Base-by-base conservation (phyloP, 2,113 vertebrate genomes). In the Onychostoma macrolepis region DNA sequence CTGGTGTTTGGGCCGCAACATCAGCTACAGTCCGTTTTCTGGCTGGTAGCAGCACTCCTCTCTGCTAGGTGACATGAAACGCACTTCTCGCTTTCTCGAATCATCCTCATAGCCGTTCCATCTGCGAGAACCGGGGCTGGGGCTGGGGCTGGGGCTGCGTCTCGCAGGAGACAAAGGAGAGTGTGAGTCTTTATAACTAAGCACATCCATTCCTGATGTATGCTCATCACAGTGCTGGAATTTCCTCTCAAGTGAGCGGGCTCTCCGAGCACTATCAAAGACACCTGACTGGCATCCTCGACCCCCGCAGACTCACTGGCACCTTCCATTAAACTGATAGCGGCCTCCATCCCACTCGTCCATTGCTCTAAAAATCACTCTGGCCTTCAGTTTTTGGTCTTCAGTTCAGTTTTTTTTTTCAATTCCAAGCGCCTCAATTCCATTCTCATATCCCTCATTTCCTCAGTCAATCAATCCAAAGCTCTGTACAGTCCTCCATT, bases 381-480 rank as follows among this genome's bases (percentile, higher is more conserved):
- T 38, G 6, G 15, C 9, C 9, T 19, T 71, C 15, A 71, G 19
- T 36, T 15, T 71, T 30, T 21, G 67, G 15, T 71, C 38, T 6
- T 38, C 33, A n/a, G n/a, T n/a, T n/a, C n/a, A n/a, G n/a, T n/a
- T n/a, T n/a, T n/a, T n/a, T n/a, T n/a, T n/a, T n/a, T n/a, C n/a
- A n/a, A n/a, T n/a, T n/a, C 8, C 33, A 72, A 72, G 33, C 30
- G 33, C 69, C 6, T 30, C 69, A 72, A 28, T 38, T 72, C 69
- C 69, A 38, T 72, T 72, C 19, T 72, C 69, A 72, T 72, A 15
- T 72, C 69, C 28, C 33, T 72, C 33, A 72, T 72, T 72, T 72
- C 69, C 19, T 72, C 30, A 3, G 33, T 38, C 6, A 72, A 19
- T 21, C 30, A 2, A 72, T 72, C 33, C 17, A 36, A 28, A 15